These are phyloP conservation scores for Diplodus sargus DNA, from an alignment of 2,797 vertebrate genomes.

Conservation along the genomic window DNA sequence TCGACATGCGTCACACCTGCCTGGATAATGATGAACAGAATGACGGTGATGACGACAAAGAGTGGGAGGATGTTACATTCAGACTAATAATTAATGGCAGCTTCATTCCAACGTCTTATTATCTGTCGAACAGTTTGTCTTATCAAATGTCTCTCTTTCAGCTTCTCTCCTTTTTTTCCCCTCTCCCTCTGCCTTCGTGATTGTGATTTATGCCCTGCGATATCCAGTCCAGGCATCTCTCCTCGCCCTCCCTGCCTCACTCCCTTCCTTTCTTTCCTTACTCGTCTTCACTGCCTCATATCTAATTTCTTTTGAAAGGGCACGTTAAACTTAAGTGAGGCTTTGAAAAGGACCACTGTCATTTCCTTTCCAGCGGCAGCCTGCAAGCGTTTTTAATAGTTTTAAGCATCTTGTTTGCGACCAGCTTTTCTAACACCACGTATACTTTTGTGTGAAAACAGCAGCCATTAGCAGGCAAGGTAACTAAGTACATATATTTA, in stretches of 20 bases:
- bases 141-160: background rate
- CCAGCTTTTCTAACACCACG: background rate
- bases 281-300: slow-evolving; percentile 32
- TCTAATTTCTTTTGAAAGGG: slow-evolving; percentile 52
- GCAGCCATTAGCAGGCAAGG: background rate
- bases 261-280: slow-evolving; percentile 30
- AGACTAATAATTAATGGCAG: slow-evolving; percentile 27
- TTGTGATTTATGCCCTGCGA: slow-evolving; percentile 54
- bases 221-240: slow-evolving; percentile 54
- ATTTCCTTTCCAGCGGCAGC: background rate
- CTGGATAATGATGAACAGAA: slow-evolving; percentile 21
- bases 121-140: slow-evolving; percentile 11
- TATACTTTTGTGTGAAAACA: background rate
- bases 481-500: background rate
- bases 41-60: slow-evolving; percentile 33
- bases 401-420: background rate
- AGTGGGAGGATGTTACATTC: slow-evolving; percentile 40
- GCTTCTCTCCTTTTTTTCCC: too few relatives aligned
- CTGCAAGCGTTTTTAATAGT: background rate
- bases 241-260: slow-evolving; percentile 31
- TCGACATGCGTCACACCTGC: slow-evolving; percentile 47
- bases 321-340: slow-evolving; percentile 20
- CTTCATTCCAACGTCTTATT: slow-evolving; percentile 25
- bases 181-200: slow-evolving; percentile 13
- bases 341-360: slow-evolving; percentile 22